Percentiles rank a stretch among this genome's conserved stretches.
phyloP scores from a whole-genome alignment of 2,113 vertebrate genomes.

The Probosciger aterrimus region DNA sequence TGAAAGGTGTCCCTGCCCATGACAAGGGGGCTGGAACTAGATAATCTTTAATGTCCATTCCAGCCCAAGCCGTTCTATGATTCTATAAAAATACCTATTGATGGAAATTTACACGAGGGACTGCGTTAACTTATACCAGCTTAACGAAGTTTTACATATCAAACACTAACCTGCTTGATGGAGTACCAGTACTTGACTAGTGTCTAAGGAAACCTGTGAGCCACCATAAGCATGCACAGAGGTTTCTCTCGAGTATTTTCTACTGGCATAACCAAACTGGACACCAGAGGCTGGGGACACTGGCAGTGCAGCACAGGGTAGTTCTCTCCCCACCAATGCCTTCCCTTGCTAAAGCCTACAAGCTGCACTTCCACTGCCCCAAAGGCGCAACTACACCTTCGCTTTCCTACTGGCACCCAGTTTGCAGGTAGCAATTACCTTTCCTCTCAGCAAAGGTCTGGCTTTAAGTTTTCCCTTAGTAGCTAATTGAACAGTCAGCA shows the following conservation, averaged over 20 bases:
- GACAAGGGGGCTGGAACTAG: neutral
- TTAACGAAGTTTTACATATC: neutral
- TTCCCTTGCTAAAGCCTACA: neutral
- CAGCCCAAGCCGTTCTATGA: neutral
- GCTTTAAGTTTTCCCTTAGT: accelerated
- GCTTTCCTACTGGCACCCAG: neutral
- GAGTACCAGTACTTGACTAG: accelerated
- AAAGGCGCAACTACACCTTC: accelerated
- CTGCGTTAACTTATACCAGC: accelerated
- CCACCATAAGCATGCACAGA: accelerated
- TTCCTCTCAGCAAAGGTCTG: neutral
- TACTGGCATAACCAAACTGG: accelerated
- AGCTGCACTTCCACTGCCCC: neutral
- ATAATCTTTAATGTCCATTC: neutral
- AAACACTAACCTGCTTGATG: neutral
- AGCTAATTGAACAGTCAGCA: neutral
- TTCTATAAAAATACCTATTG: accelerated
- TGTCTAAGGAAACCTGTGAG: no score
- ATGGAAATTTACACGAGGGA: neutral
- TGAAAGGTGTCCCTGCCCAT: neutral
- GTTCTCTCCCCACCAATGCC: neutral
- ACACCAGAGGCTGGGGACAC: accelerated
- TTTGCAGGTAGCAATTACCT: accelerated
- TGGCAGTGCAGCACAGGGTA: accelerated
- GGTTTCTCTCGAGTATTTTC: neutral